Conservation (phyloP, 2,888 invertebrate species). For the Sisyra terminalis region DNA sequence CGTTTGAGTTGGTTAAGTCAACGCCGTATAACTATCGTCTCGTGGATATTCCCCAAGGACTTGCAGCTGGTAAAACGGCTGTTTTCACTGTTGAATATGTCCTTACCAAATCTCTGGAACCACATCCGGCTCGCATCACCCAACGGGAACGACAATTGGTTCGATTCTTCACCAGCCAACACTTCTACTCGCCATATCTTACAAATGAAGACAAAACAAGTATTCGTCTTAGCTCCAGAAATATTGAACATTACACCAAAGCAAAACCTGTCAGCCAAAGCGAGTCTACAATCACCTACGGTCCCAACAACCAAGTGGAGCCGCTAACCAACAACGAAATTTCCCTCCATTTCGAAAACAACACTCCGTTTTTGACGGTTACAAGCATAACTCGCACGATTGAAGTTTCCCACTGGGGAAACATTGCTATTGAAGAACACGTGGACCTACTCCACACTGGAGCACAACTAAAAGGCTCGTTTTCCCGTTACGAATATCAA, state of each 20-base stretch:
- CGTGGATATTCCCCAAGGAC: constrained; percentile 35
- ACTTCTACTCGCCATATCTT: constrained; percentile 69
- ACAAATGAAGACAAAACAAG: constrained; percentile 68
- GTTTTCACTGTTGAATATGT: constrained; percentile 52
- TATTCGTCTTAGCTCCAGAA: constrained; percentile 58
- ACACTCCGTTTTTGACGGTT: constrained; percentile 90
- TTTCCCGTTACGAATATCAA: constrained; percentile 96
- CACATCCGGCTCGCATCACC: constrained; percentile 75
- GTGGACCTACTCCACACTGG: constrained; percentile 87
- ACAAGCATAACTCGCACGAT: constrained; percentile 70
- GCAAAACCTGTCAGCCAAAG: constrained; percentile 62
- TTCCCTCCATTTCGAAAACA: constrained; percentile 86
- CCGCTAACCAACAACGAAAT: constrained; percentile 41
- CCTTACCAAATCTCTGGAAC: constrained; percentile 55
- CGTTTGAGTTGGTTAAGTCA: constrained; percentile 32
- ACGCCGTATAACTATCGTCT: constrained; percentile 20
- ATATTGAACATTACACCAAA: constrained; percentile 68
- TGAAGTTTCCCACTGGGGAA: constrained; percentile 99
- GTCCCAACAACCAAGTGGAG: constrained; percentile 65
- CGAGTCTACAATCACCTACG: constrained; percentile 73
- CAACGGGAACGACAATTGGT: constrained; percentile 93
- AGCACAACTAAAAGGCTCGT: constrained; percentile 81
- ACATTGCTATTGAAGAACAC: constrained; percentile 91
- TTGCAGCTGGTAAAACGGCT: constrained; percentile 39
- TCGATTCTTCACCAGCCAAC: constrained; percentile 68